phyloP scores from a whole-genome alignment of 2,888 invertebrate genomes.

The Nemoura dubitans region DNA sequence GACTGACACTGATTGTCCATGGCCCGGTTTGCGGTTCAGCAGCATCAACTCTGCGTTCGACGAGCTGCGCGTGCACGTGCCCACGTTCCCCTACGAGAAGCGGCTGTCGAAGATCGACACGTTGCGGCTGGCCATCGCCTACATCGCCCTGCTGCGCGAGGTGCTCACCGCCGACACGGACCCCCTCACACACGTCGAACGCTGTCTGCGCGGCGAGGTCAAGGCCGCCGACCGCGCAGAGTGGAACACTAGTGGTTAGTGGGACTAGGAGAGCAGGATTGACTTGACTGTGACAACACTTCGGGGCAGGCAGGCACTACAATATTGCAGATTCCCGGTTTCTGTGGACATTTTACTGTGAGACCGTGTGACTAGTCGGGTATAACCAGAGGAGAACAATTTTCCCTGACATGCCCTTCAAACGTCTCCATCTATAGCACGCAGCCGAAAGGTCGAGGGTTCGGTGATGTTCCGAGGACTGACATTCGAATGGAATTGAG shows the following conservation, averaged over 20 bases:
- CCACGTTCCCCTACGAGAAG: conserved; percentile 99
- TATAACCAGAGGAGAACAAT: too few relatives aligned
- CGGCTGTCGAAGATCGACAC: conserved; percentile 98
- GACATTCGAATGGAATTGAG: too few relatives aligned
- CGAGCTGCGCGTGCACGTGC: conserved; percentile 96
- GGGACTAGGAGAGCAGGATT: too few relatives aligned
- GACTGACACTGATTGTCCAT: background rate
- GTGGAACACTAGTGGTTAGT: conserved; percentile 95
- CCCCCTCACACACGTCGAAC: conserved; percentile 92
- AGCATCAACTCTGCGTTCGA: conserved; percentile 99
- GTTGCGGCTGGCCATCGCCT: conserved; percentile 93
- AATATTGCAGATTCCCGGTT: too few relatives aligned
- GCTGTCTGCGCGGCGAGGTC: conserved; percentile 88
- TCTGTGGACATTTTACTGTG: too few relatives aligned
- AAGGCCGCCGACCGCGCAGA: conserved; percentile 83
- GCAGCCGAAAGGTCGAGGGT: too few relatives aligned
- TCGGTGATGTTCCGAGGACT: too few relatives aligned
- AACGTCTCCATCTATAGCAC: too few relatives aligned
- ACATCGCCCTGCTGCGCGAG: conserved; percentile 92
- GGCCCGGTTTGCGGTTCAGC: conserved; percentile 67
- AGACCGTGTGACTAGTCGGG: too few relatives aligned
- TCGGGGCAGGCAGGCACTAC: too few relatives aligned
- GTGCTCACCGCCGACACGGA: conserved; percentile 89
- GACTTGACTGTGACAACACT: too few relatives aligned
- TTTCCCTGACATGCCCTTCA: background rate